Evolutionary conservation across 1,140 invertebrate genomes (phyloP).

Genomic region (Probaryconus sp.): DNA sequence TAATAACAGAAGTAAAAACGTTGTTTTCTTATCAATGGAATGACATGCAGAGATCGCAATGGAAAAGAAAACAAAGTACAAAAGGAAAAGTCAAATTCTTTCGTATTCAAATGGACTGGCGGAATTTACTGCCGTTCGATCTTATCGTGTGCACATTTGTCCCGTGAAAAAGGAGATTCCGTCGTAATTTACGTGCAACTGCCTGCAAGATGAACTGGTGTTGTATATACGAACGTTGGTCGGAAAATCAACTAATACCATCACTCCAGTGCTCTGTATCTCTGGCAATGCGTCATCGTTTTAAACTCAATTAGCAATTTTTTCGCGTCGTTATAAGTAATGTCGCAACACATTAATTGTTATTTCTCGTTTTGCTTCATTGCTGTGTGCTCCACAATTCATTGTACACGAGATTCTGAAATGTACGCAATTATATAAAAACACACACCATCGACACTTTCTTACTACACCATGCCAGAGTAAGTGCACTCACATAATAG

Average conservation of each 20-base stretch:
- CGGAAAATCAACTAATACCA: not conserved
- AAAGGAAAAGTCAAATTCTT: too few relatives aligned
- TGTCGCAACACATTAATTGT: slow-evolving; percentile 2
- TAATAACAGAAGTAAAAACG: too few relatives aligned
- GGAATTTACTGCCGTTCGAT: too few relatives aligned
- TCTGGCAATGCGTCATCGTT: slow-evolving; percentile 7
- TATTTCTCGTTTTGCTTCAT: slow-evolving; percentile 9
- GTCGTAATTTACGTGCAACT: not conserved
- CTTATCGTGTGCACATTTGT: too few relatives aligned
- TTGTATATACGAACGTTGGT: not conserved
- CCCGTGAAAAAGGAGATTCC: not conserved
- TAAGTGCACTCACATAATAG: slow-evolving; percentile 13
- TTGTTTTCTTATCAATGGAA: too few relatives aligned
- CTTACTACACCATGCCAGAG: slow-evolving; percentile 7
- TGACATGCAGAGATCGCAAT: too few relatives aligned
- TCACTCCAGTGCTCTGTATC: not conserved
- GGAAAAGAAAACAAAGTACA: too few relatives aligned
- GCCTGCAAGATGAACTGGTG: not conserved
- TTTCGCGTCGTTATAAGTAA: slow-evolving; percentile 5
- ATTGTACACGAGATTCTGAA: not conserved
- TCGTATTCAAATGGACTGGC: too few relatives aligned
- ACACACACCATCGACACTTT: slow-evolving; percentile 16
- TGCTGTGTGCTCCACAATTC: slow-evolving; percentile 5
- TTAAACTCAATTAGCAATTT: slow-evolving; percentile 15
- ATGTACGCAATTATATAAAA: slow-evolving; percentile 15